phyloP scores from a whole-genome alignment of 30 jellyfish, hydroid and myxozoan genomes.

The Morbakka virulenta region DNA sequence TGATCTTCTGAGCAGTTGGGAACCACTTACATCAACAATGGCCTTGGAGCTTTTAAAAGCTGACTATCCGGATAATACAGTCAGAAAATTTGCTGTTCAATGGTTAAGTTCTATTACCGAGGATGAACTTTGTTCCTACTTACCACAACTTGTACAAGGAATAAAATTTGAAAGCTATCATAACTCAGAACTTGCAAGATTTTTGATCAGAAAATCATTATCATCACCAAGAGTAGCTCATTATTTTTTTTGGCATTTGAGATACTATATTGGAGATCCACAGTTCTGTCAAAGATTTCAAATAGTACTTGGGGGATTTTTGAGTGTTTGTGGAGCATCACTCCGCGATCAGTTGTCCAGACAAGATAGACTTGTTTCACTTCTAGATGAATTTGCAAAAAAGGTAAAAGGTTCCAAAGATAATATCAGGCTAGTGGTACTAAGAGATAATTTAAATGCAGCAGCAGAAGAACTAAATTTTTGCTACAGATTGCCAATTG shows the following conservation, averaged over 20 bases:
- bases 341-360: constrained; percentile 72
- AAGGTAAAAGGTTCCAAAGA: constrained; percentile 70
- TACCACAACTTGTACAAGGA: constrained; percentile 94
- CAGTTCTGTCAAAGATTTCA: constrained; percentile 94
- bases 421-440: constrained; percentile 40
- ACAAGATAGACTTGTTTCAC: constrained; percentile 70
- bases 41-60: constrained; percentile 84
- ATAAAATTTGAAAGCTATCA: constrained; percentile 88
- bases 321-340: constrained; percentile 81
- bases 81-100: constrained; percentile 74
- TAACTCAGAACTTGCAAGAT: constrained; percentile 83
- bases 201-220: constrained; percentile 58
- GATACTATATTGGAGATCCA: constrained; percentile 80
- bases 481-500: constrained; percentile 64
- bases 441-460: constrained; percentile 41
- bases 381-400: constrained; percentile 55
- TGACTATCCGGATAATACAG: constrained; percentile 74
- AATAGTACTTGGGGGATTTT: constrained; percentile 81
- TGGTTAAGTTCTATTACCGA: constrained; percentile 66
- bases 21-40: constrained; percentile 61
- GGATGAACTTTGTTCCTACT: constrained; percentile 75
- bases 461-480: constrained; percentile 48
- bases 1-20: constrained; percentile 63
- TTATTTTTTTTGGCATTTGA: constrained; percentile 89
- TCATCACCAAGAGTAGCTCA: constrained; percentile 88